Base-by-base conservation (phyloP, 2,113 vertebrate genomes). In the Pitta sordida region DNA sequence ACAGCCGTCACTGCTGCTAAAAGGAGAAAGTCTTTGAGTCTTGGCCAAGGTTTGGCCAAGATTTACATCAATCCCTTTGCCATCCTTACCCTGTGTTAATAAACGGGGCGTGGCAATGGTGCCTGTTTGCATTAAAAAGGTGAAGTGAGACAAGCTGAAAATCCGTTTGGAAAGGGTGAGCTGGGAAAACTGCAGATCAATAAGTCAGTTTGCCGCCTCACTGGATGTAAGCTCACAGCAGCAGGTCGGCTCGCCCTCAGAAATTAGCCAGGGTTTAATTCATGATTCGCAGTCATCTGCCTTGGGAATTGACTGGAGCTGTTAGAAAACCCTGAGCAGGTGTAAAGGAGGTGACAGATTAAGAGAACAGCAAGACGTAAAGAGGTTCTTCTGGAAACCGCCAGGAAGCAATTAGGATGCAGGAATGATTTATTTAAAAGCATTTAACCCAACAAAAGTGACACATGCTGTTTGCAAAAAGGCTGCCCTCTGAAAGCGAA, bases 281-380 rank as follows among this genome's bases (percentile, higher is more conserved):
- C 86, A 74, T 94, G 83, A 70, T 87, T 95, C 18, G 1, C 88
- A 75, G 76, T 88, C 88, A 68, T 84, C 77, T 77, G 75, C 77
- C 74, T 64, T 87, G 88, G 87, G 94, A 95, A 86, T 91, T 85
- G 83, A 73, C 83, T 87, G 90, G 94, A 75, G 69, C 16, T 94
- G 76, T 88, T 75, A 46, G 88, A 85, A 91, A 92, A 96, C 84
- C 91, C 87, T 41, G 71, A 94, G 91, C 95, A 96, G 95, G 94
- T 97, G 92, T 79, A 87, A 87, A 64, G 91, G 77, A 96, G 90
- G 93, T 91, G 88, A 91, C 93, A 93, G 92, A 97, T 96, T 96
- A 96, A 94, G 70, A 76, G 77, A 97, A 89, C 93, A 96, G 94
- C 52, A 3, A 96, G 94, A 96, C 3, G 0, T 86, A 94, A 93